Evolutionary conservation across 2,113 vertebrate species (phyloP).

Genomic region (Fregetta grallaria): DNA sequence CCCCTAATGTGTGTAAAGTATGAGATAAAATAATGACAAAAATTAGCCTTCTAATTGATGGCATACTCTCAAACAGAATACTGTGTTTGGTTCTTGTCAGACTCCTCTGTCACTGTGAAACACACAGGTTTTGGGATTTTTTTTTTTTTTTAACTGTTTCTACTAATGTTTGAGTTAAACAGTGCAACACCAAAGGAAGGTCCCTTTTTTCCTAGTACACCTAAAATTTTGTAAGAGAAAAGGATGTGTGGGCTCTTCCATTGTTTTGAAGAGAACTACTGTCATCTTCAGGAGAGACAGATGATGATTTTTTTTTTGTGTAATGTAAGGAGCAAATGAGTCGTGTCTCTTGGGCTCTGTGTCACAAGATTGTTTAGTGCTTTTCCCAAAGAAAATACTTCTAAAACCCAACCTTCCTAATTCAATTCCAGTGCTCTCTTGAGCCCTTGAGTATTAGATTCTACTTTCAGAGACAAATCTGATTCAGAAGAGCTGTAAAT

Average conservation of each 20-base stretch:
- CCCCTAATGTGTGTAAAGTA: background rate
- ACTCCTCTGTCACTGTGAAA: background rate
- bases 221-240: background rate
- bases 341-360: background rate
- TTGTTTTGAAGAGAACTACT: background rate
- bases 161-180: background rate
- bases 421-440: background rate
- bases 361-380: background rate
- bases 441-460: background rate
- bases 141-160: no score
- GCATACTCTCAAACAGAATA: no score
- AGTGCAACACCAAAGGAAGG: background rate
- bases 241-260: background rate
- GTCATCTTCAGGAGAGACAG: background rate
- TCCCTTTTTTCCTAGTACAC: background rate
- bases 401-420: background rate
- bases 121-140: background rate
- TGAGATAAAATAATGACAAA: background rate
- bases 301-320: background rate
- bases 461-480: background rate
- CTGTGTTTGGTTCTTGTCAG: background rate
- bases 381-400: background rate
- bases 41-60: background rate
- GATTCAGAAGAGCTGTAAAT: background rate
- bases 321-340: background rate